Evolutionary conservation across 1,140 invertebrate genomes (phyloP).

Genomic region (Leptopilina clavipes): DNA sequence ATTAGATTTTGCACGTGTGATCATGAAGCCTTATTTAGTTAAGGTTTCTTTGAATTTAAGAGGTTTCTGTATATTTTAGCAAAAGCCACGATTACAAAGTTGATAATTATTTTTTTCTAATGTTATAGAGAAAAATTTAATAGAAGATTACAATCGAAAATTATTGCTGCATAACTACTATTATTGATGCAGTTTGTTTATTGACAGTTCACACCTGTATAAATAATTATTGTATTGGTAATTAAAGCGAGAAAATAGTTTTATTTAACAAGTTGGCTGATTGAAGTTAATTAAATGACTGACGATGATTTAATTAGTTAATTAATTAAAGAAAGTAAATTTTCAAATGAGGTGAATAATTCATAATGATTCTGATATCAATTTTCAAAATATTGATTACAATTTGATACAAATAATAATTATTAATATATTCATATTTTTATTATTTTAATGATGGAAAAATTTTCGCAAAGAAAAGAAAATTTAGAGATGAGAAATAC

Average conservation of each 20-base stretch:
- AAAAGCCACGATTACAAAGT: neutral
- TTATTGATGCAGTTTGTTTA: too few species aligned
- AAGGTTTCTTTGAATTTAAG: conserved; percentile 57
- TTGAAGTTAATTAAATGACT: neutral
- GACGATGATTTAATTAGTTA: neutral
- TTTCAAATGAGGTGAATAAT: neutral
- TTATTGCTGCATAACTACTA: too few species aligned
- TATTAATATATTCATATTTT: too few species aligned
- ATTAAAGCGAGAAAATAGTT: too few species aligned
- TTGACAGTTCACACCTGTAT: too few species aligned
- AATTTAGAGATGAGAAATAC: too few species aligned
- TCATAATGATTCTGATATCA: too few species aligned
- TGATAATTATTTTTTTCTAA: neutral
- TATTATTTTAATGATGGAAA: too few species aligned
- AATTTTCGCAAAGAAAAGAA: too few species aligned
- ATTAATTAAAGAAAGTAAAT: neutral
- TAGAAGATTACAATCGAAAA: neutral
- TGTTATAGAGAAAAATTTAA: neutral
- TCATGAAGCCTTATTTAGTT: conserved; percentile 63
- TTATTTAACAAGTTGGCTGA: neutral
- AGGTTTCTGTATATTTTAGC: conserved; percentile 61
- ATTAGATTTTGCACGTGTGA: conserved; percentile 59
- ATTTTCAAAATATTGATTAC: too few species aligned
- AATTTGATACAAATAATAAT: too few species aligned
- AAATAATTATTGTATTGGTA: too few species aligned